Evolutionary conservation across 2,113 vertebrate genomes (phyloP).

Genomic region (Benitochromis conjunctus): DNA sequence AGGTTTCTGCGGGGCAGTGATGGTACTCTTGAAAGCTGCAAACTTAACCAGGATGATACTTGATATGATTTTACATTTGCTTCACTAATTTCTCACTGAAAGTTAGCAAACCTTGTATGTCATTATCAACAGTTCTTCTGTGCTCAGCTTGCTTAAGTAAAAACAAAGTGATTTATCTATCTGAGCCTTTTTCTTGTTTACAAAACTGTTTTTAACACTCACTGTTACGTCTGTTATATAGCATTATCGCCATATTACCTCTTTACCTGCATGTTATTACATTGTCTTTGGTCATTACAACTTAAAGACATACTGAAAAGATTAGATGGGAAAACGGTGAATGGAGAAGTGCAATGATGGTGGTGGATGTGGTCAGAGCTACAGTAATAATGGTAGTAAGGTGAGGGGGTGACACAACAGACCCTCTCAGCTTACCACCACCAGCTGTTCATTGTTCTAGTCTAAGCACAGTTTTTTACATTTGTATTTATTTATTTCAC

Average conservation of each 20-base stretch:
- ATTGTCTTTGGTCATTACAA: neutral
- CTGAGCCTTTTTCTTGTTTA: conserved; percentile 16
- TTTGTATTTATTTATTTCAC: neutral
- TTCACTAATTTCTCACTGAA: conserved; percentile 52
- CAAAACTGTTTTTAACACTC: neutral
- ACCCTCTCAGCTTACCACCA: neutral
- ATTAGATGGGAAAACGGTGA: neutral
- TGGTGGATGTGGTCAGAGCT: neutral
- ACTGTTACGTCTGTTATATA: neutral
- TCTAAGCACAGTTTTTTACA: neutral
- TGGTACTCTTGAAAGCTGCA: neutral
- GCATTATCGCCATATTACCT: neutral
- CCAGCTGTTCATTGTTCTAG: neutral
- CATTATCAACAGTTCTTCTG: conserved; percentile 57
- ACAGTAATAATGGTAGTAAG: neutral
- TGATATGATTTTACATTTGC: conserved; percentile 40
- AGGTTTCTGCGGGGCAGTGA: conserved; percentile 13
- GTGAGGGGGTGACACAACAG: neutral
- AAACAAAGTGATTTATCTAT: conserved; percentile 59
- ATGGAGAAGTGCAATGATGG: neutral
- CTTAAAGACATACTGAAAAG: neutral
- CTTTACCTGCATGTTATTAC: neutral
- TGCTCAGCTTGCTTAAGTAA: conserved; percentile 66
- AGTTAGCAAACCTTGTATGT: conserved; percentile 51
- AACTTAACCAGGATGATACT: conserved; percentile 11